These are phyloP conservation scores for Nylanderia fulva DNA, from an alignment of 1,140 invertebrate genomes.

Conservation along the genomic window DNA sequence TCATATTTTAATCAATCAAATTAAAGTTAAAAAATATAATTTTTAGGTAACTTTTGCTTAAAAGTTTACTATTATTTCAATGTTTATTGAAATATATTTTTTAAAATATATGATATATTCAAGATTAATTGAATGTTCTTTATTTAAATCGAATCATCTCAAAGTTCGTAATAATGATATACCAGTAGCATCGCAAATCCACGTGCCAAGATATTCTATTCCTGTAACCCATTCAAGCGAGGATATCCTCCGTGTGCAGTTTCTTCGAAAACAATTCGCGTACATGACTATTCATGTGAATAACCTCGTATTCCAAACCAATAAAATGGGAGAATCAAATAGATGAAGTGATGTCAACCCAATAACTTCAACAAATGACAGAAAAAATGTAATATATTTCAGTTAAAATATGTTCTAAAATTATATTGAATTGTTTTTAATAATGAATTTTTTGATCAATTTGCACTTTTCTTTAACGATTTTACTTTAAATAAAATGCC, in stretches of 20 bases:
- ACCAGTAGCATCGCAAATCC: constrained; percentile 11
- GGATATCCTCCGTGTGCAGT: constrained; percentile 29
- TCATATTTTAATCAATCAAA: background rate
- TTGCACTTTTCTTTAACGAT: no score
- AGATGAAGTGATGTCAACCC: background rate
- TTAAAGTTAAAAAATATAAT: background rate
- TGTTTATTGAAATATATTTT: background rate
- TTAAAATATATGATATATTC: background rate
- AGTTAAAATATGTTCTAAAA: background rate
- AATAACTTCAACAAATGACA: background rate
- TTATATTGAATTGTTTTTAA: no score
- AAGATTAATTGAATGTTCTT: background rate
- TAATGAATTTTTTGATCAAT: no score
- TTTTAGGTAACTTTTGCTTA: background rate
- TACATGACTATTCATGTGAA: constrained; percentile 42
- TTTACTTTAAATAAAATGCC: no score
- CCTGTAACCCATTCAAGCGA: constrained; percentile 49
- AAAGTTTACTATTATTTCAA: background rate
- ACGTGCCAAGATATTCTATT: constrained; percentile 63
- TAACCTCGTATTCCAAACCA: background rate
- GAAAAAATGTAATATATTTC: background rate
- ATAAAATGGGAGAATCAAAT: constrained; percentile 23
- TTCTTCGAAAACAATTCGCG: constrained; percentile 57
- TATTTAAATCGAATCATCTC: constrained; percentile 22
- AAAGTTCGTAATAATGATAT: constrained; percentile 20